These are phyloP conservation scores for Zonotrichia leucophrys DNA, from an alignment of 2,113 vertebrate species.

Conservation along the genomic window DNA sequence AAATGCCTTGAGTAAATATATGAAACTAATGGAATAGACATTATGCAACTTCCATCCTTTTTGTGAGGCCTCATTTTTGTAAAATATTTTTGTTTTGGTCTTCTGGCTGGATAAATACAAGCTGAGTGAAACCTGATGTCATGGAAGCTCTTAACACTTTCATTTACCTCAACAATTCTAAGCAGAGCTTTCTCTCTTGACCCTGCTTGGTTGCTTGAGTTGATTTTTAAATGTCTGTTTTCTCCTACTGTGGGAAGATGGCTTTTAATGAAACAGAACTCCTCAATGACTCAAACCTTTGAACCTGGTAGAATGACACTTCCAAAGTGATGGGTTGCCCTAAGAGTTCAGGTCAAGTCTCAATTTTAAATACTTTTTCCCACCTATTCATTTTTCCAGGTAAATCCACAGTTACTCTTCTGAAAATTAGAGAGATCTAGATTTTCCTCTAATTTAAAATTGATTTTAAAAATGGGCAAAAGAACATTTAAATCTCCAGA, in stretches of 20 bases:
- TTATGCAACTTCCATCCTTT: constrained; percentile 15
- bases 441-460: not conserved
- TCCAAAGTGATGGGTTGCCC: not conserved
- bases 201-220: not conserved
- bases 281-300: not conserved
- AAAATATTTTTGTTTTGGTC: not conserved
- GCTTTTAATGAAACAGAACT: not conserved
- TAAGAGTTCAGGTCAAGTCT: not conserved
- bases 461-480: not conserved
- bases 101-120: constrained; percentile 11
- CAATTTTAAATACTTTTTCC: not conserved
- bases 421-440: not conserved
- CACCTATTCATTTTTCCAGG: not conserved
- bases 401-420: not conserved
- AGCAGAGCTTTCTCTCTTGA: not conserved
- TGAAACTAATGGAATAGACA: constrained; percentile 35
- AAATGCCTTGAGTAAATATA: constrained; percentile 45
- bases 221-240: not conserved
- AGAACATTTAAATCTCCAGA: not conserved
- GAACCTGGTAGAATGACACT: not conserved
- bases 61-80: constrained; percentile 15
- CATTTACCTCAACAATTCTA: not conserved
- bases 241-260: not conserved
- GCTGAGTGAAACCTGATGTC: constrained; percentile 10
- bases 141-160: not conserved